Evolutionary conservation across 2,888 invertebrate species (phyloP), one percentile per base, ranked within the genome.

Genomic region (Parnassius mnemosyne): DNA sequence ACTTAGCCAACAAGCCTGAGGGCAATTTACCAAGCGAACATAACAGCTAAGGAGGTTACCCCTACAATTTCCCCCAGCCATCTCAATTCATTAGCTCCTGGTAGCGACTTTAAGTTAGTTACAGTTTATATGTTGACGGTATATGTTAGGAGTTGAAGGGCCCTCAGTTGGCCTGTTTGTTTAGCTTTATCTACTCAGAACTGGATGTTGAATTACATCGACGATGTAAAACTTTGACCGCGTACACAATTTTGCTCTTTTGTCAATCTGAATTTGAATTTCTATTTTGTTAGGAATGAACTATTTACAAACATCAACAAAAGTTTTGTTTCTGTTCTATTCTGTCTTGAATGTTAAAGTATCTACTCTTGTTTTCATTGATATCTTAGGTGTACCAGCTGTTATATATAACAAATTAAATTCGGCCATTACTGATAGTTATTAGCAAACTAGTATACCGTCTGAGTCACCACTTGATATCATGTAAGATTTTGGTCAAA

Each of bases 21-120:
- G 52, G 56, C 41, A 55, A 57, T 47, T 53, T 68, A 68, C 68
- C 64, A 69, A 64, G 67, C 65, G 66, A 66, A 58, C 68, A 69
- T 68, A 73, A 69, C 67, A 67, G 60, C 60, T 63, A 63, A 68
- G 66, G 66, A 66, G 65, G 70, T 67, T 66, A 65, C 63, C 63
- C 62, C 61, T 68, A 71, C 71, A 71, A 73, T 69, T 67, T 70
- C 60, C 69, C 68, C 62, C 61, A 57, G 68, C 71, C 68, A 68
- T 71, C 72, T 69, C 75, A 78, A 79, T 82, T 83, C 78, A 80
- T 78, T 83, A 83, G 74, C 71, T 70, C 63, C 66, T 69, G 65
- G 71, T 70, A 69, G 69, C 71, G 72, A 78, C 74, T 76, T 69
- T 57, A 75, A 74, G 68, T 67, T 65, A 77, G 74, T 80, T 76